Percentiles rank a stretch among this genome's conserved stretches.
Conservation (phyloP, 2,888 invertebrate species). For the Horisme vitalbata region DNA sequence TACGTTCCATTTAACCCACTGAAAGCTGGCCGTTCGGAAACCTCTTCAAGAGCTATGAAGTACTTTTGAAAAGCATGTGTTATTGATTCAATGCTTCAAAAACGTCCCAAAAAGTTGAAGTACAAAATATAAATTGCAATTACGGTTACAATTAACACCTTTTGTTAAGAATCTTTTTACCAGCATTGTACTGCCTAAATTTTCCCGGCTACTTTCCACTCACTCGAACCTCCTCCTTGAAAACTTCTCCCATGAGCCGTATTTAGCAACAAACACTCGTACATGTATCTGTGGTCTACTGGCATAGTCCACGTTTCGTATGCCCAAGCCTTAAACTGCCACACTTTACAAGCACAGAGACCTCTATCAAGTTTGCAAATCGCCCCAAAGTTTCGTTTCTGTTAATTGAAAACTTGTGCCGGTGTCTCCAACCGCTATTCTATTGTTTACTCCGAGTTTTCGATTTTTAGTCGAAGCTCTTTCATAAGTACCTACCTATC, state of each 20-base stretch:
- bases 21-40: slow-evolving; percentile 57
- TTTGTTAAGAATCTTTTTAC: no score
- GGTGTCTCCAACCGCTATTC: slow-evolving; percentile 40
- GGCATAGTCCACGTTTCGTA: slow-evolving; percentile 2
- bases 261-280: slow-evolving; percentile 5
- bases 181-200: no score
- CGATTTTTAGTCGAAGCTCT: slow-evolving; percentile 52
- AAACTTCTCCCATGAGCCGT: background rate
- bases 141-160: no score
- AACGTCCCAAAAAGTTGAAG: no score
- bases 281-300: slow-evolving; percentile 1
- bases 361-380: slow-evolving; percentile 37
- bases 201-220: no score
- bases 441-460: slow-evolving; percentile 57
- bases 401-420: slow-evolving; percentile 59
- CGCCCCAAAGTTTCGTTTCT: slow-evolving; percentile 45
- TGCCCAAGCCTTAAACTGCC: slow-evolving; percentile 9
- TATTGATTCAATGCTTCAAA: no score
- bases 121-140: no score
- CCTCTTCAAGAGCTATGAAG: slow-evolving; percentile 31
- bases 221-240: no score
- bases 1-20: slow-evolving; percentile 77
- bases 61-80: background rate
- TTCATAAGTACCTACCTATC: slow-evolving; percentile 49
- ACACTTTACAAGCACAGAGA: slow-evolving; percentile 29